Base-by-base conservation (phyloP, 2,113 vertebrate species). In the Catharus bicknelli region DNA sequence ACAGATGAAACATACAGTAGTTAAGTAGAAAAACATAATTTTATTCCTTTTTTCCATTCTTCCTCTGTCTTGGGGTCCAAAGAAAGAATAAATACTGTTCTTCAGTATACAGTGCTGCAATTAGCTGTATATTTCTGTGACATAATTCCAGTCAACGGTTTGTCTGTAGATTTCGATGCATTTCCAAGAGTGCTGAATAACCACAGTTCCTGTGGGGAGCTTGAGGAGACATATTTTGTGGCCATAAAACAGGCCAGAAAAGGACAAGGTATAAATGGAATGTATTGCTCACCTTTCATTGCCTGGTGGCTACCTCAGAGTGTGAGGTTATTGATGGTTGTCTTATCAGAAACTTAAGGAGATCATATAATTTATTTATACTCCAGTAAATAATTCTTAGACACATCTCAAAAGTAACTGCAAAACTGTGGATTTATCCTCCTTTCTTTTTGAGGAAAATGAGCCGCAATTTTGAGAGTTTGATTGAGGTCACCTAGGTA, bases 1-100 rank as follows among this genome's bases (percentile, higher is more conserved):
- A 12, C 1, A 70, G 8, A 54, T 42, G 9, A 77, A 86, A 47
- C 2, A 14, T 1, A 21, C 5, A 29, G 7, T 6, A 3, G 1
- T 74, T 54, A 62, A 61, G 16, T 36, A 40, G 18, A 75, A 38
- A 11, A 78, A 29, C 4, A 16, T 34, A 18, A 15, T 70, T 79
- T 55, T 26, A 26, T 40, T 53, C 19, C 0, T 23, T 78, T 63
- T 61, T 78, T 48, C 51, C 6, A 38, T 83, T 17, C 8, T 68
- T 83, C 13, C 7, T 54, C 16, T 70, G 1, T 54, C 14, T 70
- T 22, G 30, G 3, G 1, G 16, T 58, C n/a, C 27, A 70, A 16
- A 34, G 51, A 75, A 30, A 57, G 17, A 86, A 38, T 3, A 57
- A 74, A n/a, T 0, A 10, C 25, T 83, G 10, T 4, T 40, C 16